Base-by-base conservation (phyloP, 2,888 invertebrate species). In the Palloptera scutellata region DNA sequence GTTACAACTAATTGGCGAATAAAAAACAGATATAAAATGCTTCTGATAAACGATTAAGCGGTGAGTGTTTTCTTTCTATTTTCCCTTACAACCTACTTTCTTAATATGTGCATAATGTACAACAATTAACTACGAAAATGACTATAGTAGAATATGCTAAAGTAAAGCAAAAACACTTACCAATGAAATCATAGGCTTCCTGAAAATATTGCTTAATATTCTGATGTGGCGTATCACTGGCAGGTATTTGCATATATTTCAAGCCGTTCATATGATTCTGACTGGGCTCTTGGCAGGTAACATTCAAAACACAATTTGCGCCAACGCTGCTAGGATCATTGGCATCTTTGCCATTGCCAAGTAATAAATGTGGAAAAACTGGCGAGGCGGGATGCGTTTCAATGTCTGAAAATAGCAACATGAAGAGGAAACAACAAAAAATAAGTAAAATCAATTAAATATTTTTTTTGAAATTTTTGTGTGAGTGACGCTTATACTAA, bases 181-280 rank as follows among this genome's bases (percentile, higher is more conserved):
- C 94, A 79, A 94, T 94, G 84, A 94, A 94, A 80, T 91, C 90
- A 84, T 91, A 92, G 77, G 94, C 92, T 84, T 94, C 92, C 81
- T 93, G 92, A 86, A 94, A 94, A 88, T 93, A 94, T 87, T 94
- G 94, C 79, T 92, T 92, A 70, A 94, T 90, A 86, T 94, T 94
- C 84, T 94, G 94, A 80, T 92, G 91, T 61, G 91, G 91, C 73
- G 91, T 92, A 87, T 94, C 94, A 70, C 91, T 89, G 75, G 94
- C 94, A 67, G 93, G 93, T 82, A 94, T 90, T 82, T 92, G 90
- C 84, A 91, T 90, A 84, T 92, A 92, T 76, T 85, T 84, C 83
- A 91, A 89, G 84, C 90, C 91, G 82, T 90, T 89, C 83, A 90
- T 89, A 70, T 90, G 90, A 72, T 76, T 78, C 71, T 90, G 89